Percentiles rank a stretch among this genome's conserved stretches.
phyloP scores from a whole-genome alignment of 2,113 vertebrate genomes.

The Galbula dea region DNA sequence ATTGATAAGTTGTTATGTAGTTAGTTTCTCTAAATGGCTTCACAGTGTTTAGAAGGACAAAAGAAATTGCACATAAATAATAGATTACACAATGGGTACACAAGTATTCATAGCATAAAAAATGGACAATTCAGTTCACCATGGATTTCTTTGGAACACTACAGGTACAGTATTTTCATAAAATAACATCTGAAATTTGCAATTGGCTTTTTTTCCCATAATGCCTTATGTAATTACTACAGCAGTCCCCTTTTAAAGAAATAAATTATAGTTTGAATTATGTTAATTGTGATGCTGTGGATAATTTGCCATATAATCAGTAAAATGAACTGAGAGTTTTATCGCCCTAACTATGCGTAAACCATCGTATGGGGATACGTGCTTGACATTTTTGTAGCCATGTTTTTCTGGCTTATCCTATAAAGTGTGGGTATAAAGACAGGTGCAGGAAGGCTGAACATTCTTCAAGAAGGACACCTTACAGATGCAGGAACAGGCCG shows the following conservation, averaged over 20 bases:
- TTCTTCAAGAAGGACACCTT: too few relatives aligned
- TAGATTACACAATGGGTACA: conserved; percentile 13
- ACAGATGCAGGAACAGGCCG: too few relatives aligned
- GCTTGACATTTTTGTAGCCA: not conserved
- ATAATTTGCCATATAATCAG: not conserved
- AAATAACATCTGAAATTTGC: conserved; percentile 30
- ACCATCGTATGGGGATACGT: not conserved
- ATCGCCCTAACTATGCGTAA: not conserved
- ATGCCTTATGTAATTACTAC: conserved; percentile 6
- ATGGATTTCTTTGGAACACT: conserved; percentile 1
- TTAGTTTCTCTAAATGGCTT: conserved; percentile 33
- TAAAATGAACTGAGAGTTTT: not conserved
- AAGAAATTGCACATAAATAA: conserved; percentile 44
- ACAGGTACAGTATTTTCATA: not conserved
- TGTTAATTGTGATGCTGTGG: conserved; percentile 5
- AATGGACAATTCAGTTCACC: conserved; percentile 7
- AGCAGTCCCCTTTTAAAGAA: not conserved
- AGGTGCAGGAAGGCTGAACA: too few relatives aligned
- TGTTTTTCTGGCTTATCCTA: not conserved
- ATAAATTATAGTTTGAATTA: not conserved
- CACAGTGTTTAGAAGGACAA: conserved; percentile 12
- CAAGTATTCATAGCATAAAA: conserved; percentile 1
- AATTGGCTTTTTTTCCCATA: not conserved
- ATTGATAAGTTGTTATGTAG: conserved; percentile 16
- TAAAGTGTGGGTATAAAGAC: not conserved